These are phyloP conservation scores for Anagrus nilaparvatae DNA, from an alignment of 1,140 invertebrate species.

Conservation along the genomic window DNA sequence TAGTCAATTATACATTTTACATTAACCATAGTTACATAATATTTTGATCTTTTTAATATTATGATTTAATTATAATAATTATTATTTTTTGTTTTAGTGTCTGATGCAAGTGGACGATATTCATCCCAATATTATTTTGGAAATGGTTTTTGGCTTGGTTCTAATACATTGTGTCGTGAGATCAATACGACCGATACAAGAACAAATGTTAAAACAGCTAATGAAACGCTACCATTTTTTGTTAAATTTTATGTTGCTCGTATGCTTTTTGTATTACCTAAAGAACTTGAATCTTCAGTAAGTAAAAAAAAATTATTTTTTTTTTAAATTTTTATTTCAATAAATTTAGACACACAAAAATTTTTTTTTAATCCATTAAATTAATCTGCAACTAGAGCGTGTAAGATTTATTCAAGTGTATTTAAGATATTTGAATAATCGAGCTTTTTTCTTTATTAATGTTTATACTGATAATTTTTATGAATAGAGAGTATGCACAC, in stretches of 20 bases:
- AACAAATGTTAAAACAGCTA: slow-evolving; percentile 34
- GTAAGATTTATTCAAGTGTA: too few relatives aligned
- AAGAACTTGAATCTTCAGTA: slow-evolving; percentile 52
- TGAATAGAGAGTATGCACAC: too few relatives aligned
- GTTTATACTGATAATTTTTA: too few relatives aligned
- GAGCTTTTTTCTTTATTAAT: too few relatives aligned
- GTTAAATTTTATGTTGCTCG: slow-evolving; percentile 55
- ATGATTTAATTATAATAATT: background rate
- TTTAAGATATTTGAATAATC: too few relatives aligned
- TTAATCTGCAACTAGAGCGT: too few relatives aligned
- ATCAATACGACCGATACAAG: slow-evolving; percentile 31
- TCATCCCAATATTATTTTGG: slow-evolving; percentile 69
- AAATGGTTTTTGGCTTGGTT: slow-evolving; percentile 74
- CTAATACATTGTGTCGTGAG: slow-evolving; percentile 53
- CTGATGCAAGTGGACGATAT: slow-evolving; percentile 72
- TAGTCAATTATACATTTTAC: background rate
- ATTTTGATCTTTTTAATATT: background rate
- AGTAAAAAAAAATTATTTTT: too few relatives aligned
- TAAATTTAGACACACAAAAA: too few relatives aligned
- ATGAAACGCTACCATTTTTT: slow-evolving; percentile 47
- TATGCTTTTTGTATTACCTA: slow-evolving; percentile 51
- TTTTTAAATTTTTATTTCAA: too few relatives aligned
- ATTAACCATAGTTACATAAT: background rate
- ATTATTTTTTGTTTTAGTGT: slow-evolving; percentile 51
- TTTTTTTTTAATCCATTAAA: too few relatives aligned